Percentiles rank a stretch among this genome's conserved stretches.
Conservation (phyloP, 2,797 vertebrate genomes). For the Chromis chromis region DNA sequence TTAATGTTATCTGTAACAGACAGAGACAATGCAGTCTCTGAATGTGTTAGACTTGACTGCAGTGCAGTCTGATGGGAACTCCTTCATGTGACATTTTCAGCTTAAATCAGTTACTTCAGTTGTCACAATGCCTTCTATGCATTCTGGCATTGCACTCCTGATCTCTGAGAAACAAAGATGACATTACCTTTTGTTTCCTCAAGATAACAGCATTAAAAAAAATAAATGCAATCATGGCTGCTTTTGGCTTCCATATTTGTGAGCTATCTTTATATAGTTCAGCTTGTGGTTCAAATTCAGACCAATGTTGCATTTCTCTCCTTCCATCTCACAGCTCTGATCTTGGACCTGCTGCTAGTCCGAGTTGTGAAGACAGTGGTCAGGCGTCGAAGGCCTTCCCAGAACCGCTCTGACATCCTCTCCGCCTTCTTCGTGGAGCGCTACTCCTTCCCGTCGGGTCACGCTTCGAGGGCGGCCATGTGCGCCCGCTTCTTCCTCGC, state of each 20-base stretch:
- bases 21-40: no score
- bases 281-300: not conserved
- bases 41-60: no score
- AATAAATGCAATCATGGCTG: no score
- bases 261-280: not conserved
- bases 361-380: conserved; percentile 88
- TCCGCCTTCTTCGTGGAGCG: conserved; percentile 90
- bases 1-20: no score
- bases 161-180: no score
- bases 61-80: no score
- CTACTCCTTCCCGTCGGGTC: conserved; percentile 93
- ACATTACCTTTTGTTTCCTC: no score
- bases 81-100: no score
- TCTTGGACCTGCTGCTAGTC: conserved; percentile 90
- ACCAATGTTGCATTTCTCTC: not conserved
- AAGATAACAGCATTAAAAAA: no score
- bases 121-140: no score
- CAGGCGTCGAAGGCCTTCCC: conserved; percentile 85
- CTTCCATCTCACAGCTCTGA: conserved; percentile 79
- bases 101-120: no score
- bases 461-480: conserved; percentile 90
- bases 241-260: not conserved
- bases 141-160: no score
- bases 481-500: conserved; percentile 90
- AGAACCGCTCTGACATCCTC: conserved; percentile 93